A percentile compares a stretch with the other conserved stretches of the same genome.
Evolutionary conservation across 1,140 invertebrate genomes (phyloP).

Genomic region (Cryptotermes secundus): DNA sequence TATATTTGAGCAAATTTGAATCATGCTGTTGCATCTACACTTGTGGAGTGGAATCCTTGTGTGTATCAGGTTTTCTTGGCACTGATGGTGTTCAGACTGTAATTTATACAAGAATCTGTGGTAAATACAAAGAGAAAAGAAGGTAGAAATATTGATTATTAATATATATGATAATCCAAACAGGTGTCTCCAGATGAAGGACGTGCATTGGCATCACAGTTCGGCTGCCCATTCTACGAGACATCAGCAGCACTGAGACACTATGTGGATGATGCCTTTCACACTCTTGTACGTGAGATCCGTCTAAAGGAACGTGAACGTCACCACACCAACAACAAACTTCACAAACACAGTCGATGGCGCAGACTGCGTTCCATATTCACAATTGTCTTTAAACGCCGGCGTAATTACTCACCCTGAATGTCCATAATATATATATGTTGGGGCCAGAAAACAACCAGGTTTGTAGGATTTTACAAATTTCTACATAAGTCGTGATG

Average conservation of each 20-base stretch:
- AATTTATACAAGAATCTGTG: too few relatives aligned
- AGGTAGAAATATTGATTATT: too few relatives aligned
- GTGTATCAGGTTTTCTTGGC: too few relatives aligned
- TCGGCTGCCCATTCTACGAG: conserved; percentile 97
- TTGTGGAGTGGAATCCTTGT: too few relatives aligned
- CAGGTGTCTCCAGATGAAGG: conserved; percentile 57
- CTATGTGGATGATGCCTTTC: conserved; percentile 99
- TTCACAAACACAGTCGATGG: conserved; percentile 67
- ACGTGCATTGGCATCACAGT: conserved; percentile 85
- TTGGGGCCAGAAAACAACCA: not conserved
- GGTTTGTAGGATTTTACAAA: conserved; percentile 1
- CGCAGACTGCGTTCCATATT: conserved; percentile 76
- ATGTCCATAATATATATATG: conserved; percentile 33
- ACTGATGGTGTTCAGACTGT: too few relatives aligned
- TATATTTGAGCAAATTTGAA: too few relatives aligned
- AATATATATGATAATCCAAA: too few relatives aligned
- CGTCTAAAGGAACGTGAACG: conserved; percentile 42
- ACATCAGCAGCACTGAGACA: conserved; percentile 96
- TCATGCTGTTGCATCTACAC: too few relatives aligned
- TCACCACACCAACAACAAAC: conserved; percentile 46
- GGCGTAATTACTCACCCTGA: conserved; percentile 47
- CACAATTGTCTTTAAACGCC: conserved; percentile 72
- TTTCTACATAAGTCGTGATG: not conserved
- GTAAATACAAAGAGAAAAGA: too few relatives aligned
- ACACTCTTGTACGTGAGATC: conserved; percentile 96